These are phyloP conservation scores for Acropternis orthonyx DNA, from an alignment of 2,797 vertebrate species.

Conservation along the genomic window DNA sequence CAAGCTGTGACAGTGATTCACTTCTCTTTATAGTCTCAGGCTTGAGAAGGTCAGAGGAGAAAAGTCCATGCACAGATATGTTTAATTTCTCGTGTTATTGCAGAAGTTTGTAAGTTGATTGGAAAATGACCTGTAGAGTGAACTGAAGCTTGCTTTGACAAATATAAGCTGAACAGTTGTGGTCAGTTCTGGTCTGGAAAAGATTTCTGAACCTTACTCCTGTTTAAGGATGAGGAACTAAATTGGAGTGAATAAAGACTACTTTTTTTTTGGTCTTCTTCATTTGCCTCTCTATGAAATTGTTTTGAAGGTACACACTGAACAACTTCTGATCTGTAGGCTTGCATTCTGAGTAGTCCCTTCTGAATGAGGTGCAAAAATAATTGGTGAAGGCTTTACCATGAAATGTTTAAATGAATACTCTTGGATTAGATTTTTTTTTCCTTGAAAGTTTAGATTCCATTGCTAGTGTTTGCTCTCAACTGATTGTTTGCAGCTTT, in stretches of 20 bases:
- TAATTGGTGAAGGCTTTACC: neutral
- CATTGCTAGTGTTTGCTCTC: neutral
- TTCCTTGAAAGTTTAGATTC: neutral
- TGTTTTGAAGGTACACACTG: neutral
- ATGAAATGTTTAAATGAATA: neutral
- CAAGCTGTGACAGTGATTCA: neutral
- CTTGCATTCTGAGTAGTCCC: neutral
- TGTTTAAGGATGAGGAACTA: neutral
- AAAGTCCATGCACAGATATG: neutral
- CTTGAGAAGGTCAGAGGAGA: neutral
- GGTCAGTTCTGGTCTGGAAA: neutral
- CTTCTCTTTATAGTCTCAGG: neutral
- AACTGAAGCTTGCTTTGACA: neutral
- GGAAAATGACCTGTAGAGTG: neutral
- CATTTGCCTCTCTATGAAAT: neutral
- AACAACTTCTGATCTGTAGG: neutral
- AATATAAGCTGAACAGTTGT: neutral
- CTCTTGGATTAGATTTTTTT: neutral
- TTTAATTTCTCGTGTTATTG: neutral
- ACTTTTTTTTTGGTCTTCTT: neutral
- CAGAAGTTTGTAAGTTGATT: neutral
- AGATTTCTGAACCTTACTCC: neutral
- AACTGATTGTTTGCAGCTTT: neutral
- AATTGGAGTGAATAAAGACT: neutral
- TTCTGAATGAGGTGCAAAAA: neutral